Conservation (phyloP, 1,140 invertebrate species). For the Drosophila lini region DNA sequence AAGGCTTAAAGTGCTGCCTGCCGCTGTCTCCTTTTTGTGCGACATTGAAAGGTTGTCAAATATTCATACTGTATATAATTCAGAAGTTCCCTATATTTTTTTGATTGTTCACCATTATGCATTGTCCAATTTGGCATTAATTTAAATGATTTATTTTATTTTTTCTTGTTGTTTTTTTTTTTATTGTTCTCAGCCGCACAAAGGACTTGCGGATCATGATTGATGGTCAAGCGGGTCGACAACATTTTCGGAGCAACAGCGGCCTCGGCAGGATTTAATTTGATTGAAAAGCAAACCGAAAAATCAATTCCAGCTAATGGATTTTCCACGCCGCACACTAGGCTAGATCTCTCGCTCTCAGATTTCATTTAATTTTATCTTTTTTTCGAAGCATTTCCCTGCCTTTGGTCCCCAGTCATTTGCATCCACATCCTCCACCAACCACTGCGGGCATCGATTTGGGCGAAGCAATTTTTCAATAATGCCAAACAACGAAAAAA, state of each 20-base stretch:
- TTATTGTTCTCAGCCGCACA: slow-evolving; percentile 10
- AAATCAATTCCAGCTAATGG: slow-evolving; percentile 69
- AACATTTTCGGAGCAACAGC: slow-evolving; percentile 27
- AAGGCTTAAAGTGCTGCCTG: slow-evolving; percentile 43
- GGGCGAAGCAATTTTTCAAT: slow-evolving; percentile 50
- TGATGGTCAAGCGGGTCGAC: slow-evolving; percentile 55
- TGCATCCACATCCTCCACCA: slow-evolving; percentile 29
- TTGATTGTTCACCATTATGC: slow-evolving; percentile 56
- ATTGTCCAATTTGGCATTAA: slow-evolving; percentile 66
- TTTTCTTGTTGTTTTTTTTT: slow-evolving; percentile 11
- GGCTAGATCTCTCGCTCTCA: slow-evolving; percentile 31
- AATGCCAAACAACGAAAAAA: slow-evolving; percentile 46
- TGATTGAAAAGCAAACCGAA: slow-evolving; percentile 65
- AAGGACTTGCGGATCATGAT: slow-evolving; percentile 61
- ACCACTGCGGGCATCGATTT: slow-evolving; percentile 38
- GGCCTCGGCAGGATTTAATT: slow-evolving; percentile 58
- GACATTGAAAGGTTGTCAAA: slow-evolving; percentile 55
- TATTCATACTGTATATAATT: slow-evolving; percentile 34
- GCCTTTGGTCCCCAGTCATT: slow-evolving; percentile 23
- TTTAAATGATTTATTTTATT: slow-evolving; percentile 64
- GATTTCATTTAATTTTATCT: slow-evolving; percentile 45
- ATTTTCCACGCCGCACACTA: slow-evolving; percentile 49
- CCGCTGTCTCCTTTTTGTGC: slow-evolving; percentile 15
- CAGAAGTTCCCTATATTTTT: slow-evolving; percentile 23
- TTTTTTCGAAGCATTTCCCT: slow-evolving; percentile 4